Evolutionary conservation across 2,797 vertebrate species (phyloP), one percentile per base, ranked within the genome.

Genomic region (Sebastolobus alascanus): DNA sequence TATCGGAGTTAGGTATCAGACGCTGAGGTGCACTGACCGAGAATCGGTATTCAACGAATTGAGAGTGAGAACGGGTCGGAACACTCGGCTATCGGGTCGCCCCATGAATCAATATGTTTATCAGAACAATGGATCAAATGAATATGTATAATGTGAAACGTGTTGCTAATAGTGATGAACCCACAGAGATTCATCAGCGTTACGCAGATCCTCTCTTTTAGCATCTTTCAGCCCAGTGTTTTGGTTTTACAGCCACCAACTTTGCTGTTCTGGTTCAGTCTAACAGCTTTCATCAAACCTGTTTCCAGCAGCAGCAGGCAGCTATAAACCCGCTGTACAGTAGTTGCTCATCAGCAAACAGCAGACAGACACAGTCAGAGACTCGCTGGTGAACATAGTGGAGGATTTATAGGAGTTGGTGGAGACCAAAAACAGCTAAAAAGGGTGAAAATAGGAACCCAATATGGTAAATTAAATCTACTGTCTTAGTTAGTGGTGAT

Each of bases 391-490:
- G 7, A 29, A 58, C 56, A 31, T 3, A 31, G 56, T 29, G 4
- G 14, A 59, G 8, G 14, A 59, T 59, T 59, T 31, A 8, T 14
- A 56, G 55, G 55, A 29, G 55, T 13, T 25, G 54, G 22, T 25
- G 54, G 22, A 56, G 55, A 56, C 55, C 25, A 27, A 56, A 56
- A 56, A 27, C 55, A 14, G 25, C 43, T 46, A 46, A 18, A 50
- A 18, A 56, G 8, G 35, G 27, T 46, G 40, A 67, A 72, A 82
- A 72, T 77, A 77, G 63, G 25, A 38, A 18, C 9, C 29, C 33
- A 29, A 22, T 38, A 31, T 22, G 4, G 38, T 70, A 52, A 70
- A 76, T 71, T 8, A 52, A 35, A 54, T 69, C 10, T 59, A 8
- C 46, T 66, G 68, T 72, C 27, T 52, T 38, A 37, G 18, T 50